Evolutionary conservation across 2,113 vertebrate genomes (phyloP), one percentile per base, ranked within the genome.

Genomic region (Eubucco bourcierii): DNA sequence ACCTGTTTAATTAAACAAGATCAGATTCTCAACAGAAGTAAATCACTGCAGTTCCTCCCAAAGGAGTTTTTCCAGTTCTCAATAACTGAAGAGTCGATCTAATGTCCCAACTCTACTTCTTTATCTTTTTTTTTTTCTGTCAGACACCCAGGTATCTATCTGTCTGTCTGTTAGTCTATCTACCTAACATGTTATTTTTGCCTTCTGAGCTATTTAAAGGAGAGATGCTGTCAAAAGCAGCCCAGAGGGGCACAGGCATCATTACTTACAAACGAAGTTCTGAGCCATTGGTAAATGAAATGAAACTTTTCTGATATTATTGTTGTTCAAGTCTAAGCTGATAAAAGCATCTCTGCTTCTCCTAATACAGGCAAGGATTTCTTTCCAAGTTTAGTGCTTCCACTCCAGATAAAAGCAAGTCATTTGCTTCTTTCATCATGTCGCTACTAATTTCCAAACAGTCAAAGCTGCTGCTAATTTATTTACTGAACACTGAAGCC

Each of bases 381-480:
- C 92, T 96, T 97, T 95, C 94, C 44, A 96, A 97, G 95, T 80
- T 78, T 86, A 92, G 91, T 58, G 39, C 91, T 90, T 89, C 95
- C 95, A 95, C 92, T 95, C 91, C 95, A 96, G 97, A 98, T 97
- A 97, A 98, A 98, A 97, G 96, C 91, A 93, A 97, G 95, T 95
- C 97, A 96, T 97, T 97, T 97, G 97, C 97, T 95, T 95, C 97
- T 97, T 97, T 97, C 97, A 94, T 91, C 87, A 97, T 97, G 97
- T 98, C 97, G 94, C 95, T 97, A 96, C 97, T 98, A 98, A 98
- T 98, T 98, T 97, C 96, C 96, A 97, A 96, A 96, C 96, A 96
- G 95, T 97, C 97, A 97, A 95, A 97, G 96, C 96, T 96, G 87
- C 95, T 80, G 82, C 95, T 98, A 97, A 98, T 98, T 98, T 98